Evolutionary conservation across 2,113 vertebrate species (phyloP), one percentile per base, ranked within the genome.

Genomic region (Scopus umbretta): DNA sequence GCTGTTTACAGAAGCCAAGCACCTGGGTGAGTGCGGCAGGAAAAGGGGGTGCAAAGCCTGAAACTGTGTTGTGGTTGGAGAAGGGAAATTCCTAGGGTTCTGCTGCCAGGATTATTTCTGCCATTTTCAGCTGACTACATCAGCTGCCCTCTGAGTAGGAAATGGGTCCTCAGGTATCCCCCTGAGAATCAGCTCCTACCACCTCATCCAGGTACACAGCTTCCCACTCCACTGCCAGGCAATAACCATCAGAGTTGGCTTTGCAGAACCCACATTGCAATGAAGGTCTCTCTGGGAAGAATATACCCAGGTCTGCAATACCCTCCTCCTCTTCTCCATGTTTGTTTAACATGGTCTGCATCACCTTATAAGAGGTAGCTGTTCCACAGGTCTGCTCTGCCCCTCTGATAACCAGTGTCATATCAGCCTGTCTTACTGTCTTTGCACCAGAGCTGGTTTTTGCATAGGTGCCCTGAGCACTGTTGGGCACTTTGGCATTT

Each of bases 251-350:
- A 59, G 56, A n/a, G 10, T 2, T 58, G 40, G 5, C 34, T 87
- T 43, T 52, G 34, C 47, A 71, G 26, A 22, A 43, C 12, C 19
- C 1, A 1, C 38, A 32, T 53, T 16, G 29, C 21, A 71, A 49
- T 0, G 0, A 40, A 29, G 10, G 17, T n/a, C 13, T 71, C 22
- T 23, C 65, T 88, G 32, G 55, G 11, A 71, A 29, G 38, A 29
- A n/a, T 15, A 10, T 4, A 45, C 2, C 16, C 42, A 3, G 0
- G 0, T 30, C 45, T 88, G 13, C 70, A 79, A 34, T 55, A 19
- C 22, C 11, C 7, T 75, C 16, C 34, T 90, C 6, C 21, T 92
- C 65, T 42, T 86, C n/a, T 9, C 7, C 22, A 20, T 1, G 0
- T 25, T 13, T 7, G 3, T 10, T 70, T 34, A 90, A 58, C 25